Base-by-base conservation (phyloP, 30 jellyfish, hydroid and myxozoan genomes). In the Mastigias papua region DNA sequence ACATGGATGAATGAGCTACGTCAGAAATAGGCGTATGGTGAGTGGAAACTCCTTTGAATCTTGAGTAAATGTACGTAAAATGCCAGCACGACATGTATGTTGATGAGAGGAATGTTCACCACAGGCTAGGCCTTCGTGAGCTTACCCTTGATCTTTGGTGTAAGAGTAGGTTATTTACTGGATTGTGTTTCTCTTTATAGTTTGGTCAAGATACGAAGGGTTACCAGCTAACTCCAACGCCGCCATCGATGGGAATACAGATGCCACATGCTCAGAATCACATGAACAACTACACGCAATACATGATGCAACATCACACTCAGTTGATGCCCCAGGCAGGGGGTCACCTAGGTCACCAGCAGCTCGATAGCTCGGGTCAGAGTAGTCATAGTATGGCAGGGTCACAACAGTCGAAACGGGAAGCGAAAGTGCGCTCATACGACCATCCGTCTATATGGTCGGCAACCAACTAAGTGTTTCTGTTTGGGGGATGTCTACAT, bases 201-300 rank as follows among this genome's bases (percentile, higher is more conserved):
- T 88, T 88, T 65, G 69, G 48, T 34, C 96, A 79, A 88, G 96
- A 88, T 68, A 27, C 86, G 54, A 88, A 88, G 67, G 88, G 88
- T 8, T 88, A 88, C 54, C 88, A 63, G 65, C 73, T 77, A 25
- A 77, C 90, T 10, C 84, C 91, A 31, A 81, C 97, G 30, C 93
- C 94, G 50, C 94, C 97, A 20, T 76, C 97, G 27, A 35, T 90
- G 84, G 80, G 93, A 35, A 90, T 90, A 22, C 94, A 78, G 28
- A 30, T 90, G 77, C 91, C 87, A 42, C 97, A 84, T 33, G 95
- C 91, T 7, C 97, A 82, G 54, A 90, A 66, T 54, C 97, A 81
- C 87, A 82, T 90, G 94, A 79, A 87, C 69, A 77, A 61, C 34
- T 88, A 88, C 78, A 60, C 89, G 32, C 96, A 85, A 35, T 88